Evolutionary conservation across 2,888 invertebrate species (phyloP).

Genomic region (Ctena decussata): DNA sequence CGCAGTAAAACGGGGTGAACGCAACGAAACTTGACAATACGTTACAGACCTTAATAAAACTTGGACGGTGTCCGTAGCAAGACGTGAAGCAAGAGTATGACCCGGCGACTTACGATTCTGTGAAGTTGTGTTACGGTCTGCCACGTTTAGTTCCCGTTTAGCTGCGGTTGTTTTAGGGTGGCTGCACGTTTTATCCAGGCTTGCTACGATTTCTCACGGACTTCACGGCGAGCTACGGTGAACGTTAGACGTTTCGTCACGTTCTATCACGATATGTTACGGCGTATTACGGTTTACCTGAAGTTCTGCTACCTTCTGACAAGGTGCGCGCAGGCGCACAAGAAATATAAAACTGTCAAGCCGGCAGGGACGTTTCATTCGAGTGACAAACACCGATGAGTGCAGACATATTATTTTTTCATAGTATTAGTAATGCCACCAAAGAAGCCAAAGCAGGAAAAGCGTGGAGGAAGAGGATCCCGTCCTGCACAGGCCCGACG

Average conservation of each 20-base stretch:
- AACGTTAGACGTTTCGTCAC: background rate
- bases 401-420: background rate
- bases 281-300: slow-evolving; percentile 1
- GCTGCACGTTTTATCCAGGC: background rate
- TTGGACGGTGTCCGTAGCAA: background rate
- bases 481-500: background rate
- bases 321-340: background rate
- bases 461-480: background rate
- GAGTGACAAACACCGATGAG: background rate
- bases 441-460: background rate
- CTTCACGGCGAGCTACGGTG: background rate
- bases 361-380: background rate
- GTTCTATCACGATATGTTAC: background rate
- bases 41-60: background rate
- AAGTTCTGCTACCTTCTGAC: background rate
- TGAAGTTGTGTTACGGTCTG: background rate
- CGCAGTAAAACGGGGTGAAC: no score
- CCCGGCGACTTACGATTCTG: background rate
- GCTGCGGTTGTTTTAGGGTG: background rate
- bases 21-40: no score
- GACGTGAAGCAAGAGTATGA: background rate
- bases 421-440: background rate
- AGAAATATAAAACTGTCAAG: background rate
- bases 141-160: background rate
- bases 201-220: background rate